Evolutionary conservation across 2,888 invertebrate species (phyloP), one percentile per base, ranked within the genome.

Genomic region (Lymantria monacha): DNA sequence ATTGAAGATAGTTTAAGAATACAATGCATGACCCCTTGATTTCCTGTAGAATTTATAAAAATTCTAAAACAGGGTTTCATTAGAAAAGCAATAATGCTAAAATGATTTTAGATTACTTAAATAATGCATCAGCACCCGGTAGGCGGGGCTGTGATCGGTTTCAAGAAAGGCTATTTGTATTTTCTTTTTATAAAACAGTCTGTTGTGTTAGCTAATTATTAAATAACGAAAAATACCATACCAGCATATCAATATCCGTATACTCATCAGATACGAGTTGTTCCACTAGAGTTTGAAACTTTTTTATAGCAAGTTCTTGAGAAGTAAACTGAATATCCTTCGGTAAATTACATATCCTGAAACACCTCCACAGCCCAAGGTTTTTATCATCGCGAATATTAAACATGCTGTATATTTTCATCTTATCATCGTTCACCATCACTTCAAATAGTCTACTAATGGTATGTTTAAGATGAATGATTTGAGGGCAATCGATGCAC

Each of bases 401-500:
- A 12, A 78, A 80, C 41, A 76, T 66, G 38, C 74, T 76, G 45
- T 71, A 76, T 7, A 88, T 49, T 56, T 59, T 66, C 0, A 70
- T 44, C 67, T 78, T 85, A 15, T 85, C 79, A 10, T 81, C 80
- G 37, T 69, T 55, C 0, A 68, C 53, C 66, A 86, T 61, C 0
- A 48, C 48, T 57, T 74, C 59, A 44, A 83, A 87, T n/a, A 88
- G 53, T 41, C 66, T 63, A 9, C 58, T 58, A 14, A 90, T 70
- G 0, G 77, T 77, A 22, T 70, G 56, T 1, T 62, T 58, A 10
- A 91, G 48, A 38, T 86, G 74, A 0, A 76, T 51, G 59, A 70
- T 62, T 70, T 87, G 90, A 0, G 85, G 86, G 0, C 84, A 85
- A 14, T 66, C 47, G 0, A 33, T 3, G 44, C 88, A 85, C 42